A percentile compares a stretch with the other conserved stretches of the same genome.
Conservation (phyloP, 2,113 vertebrate genomes). For the Mesoclemmys tuberculata region DNA sequence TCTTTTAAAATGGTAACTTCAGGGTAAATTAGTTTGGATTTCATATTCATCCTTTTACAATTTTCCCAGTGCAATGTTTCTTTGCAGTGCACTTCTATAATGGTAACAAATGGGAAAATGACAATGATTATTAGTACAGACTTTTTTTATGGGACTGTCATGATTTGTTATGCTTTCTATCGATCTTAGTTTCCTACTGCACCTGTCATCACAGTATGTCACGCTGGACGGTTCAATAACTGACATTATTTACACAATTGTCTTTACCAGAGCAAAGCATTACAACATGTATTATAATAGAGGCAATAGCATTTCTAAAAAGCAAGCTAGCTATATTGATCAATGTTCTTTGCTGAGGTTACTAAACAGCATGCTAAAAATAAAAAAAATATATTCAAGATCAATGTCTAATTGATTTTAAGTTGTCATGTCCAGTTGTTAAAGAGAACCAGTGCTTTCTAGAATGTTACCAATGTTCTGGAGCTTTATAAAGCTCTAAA, state of each 20-base stretch:
- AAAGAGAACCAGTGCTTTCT: slow-evolving; percentile 49
- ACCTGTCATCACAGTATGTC: background rate
- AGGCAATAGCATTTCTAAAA: slow-evolving; percentile 13
- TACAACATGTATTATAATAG: background rate
- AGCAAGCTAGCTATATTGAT: slow-evolving; percentile 8
- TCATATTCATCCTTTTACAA: background rate
- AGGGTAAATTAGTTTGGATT: background rate
- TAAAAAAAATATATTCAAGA: slow-evolving; percentile 35
- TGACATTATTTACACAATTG: slow-evolving; percentile 27
- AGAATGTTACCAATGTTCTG: slow-evolving; percentile 39
- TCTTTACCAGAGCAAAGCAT: slow-evolving; percentile 17
- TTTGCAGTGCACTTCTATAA: slow-evolving; percentile 30
- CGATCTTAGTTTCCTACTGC: slow-evolving; percentile 14
- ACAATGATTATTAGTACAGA: slow-evolving; percentile 43
- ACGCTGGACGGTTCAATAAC: slow-evolving; percentile 24
- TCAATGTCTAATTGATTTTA: slow-evolving; percentile 74
- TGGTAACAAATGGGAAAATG: slow-evolving; percentile 40
- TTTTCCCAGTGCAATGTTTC: background rate
- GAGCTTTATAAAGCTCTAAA: slow-evolving; percentile 23
- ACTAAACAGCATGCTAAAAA: slow-evolving; percentile 59
- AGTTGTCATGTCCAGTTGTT: slow-evolving; percentile 55
- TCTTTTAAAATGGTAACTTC: background rate
- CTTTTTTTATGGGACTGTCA: slow-evolving; percentile 48
- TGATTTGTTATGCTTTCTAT: background rate
- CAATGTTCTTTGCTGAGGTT: slow-evolving; percentile 48